Evolutionary conservation across 2,113 vertebrate species (phyloP), one percentile per base, ranked within the genome.

Genomic region (Ranitomeya variabilis): DNA sequence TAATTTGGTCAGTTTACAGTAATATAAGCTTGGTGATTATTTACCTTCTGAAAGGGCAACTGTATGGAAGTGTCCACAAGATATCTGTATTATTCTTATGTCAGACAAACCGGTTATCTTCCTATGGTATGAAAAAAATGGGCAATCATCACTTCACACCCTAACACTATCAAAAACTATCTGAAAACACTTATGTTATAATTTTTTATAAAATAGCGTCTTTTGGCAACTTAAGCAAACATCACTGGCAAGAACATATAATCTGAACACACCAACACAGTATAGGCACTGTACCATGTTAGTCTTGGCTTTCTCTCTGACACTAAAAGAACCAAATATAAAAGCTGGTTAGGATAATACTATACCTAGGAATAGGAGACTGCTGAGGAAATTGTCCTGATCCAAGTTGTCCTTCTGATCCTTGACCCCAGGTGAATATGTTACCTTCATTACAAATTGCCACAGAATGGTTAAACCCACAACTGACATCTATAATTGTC

Each of bases 61-160:
- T 89, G 96, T 97, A 91, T 98, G 97, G 89, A 95, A 94, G 85
- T 96, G 93, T 89, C 97, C 97, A 93, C 97, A 97, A 92, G 96
- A 95, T 51, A 97, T 93, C 91, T 98, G 97, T 90, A 96, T 95
- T 91, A 97, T 95, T 92, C 91, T 94, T 91, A 95, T 93, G 71
- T 89, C 94, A 82, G 90, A 94, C 31, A 92, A 89, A 52, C 67
- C 16, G 12, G 52, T 80, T 90, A 94, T 90, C 88, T 90, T 91
- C 89, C 93, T 94, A 16, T 55, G 91, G 86, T 71, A 86, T 67
- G 87, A 83, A 91, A 87, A 87, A 15, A 3, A 78, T 31, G 12
- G 18, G 37, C 19, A 13, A 9, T 51, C 21, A 23, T 52, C 51
- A 52, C 12, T 37, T 37, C 2, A 73, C 69, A 37, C 31, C 5